These are phyloP conservation scores for Chloroclysta siterata DNA, from an alignment of 2,888 invertebrate genomes.

Conservation along the genomic window DNA sequence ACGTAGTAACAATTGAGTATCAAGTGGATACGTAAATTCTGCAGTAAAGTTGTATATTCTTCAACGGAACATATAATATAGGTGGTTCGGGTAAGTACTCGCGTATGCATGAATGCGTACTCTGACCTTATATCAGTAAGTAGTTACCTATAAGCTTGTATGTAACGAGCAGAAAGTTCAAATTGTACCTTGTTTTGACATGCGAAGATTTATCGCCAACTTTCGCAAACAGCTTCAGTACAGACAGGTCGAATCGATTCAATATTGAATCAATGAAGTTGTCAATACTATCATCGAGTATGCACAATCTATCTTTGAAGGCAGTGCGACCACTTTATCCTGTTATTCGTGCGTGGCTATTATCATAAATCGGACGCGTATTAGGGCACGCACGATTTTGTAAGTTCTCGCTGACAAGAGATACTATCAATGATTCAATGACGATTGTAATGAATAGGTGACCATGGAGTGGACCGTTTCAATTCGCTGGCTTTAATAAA, in stretches of 20 bases:
- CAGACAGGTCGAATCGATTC: slow-evolving; percentile 39
- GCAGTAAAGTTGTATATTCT: slow-evolving; percentile 5
- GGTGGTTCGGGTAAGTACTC: slow-evolving; percentile 6
- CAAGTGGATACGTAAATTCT: background rate
- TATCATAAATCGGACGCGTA: slow-evolving; percentile 44
- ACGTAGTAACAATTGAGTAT: slow-evolving; percentile 7
- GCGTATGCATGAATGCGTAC: slow-evolving; percentile 10
- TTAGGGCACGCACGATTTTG: slow-evolving; percentile 46
- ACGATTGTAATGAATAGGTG: slow-evolving; percentile 60
- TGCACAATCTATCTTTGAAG: slow-evolving; percentile 36
- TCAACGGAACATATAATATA: slow-evolving; percentile 6
- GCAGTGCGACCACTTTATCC: slow-evolving; percentile 38
- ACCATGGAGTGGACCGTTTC: slow-evolving; percentile 53
- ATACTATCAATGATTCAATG: slow-evolving; percentile 56
- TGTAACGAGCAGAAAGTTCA: slow-evolving; percentile 27
- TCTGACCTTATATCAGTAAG: slow-evolving; percentile 21
- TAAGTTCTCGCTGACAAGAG: slow-evolving; percentile 54
- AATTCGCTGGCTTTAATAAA: slow-evolving; percentile 43
- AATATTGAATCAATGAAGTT: slow-evolving; percentile 45
- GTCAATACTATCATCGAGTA: slow-evolving; percentile 38
- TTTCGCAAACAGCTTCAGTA: slow-evolving; percentile 39
- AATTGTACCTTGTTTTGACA: slow-evolving; percentile 39
- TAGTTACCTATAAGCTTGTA: slow-evolving; percentile 9
- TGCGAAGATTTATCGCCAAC: slow-evolving; percentile 42
- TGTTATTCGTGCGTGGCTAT: slow-evolving; percentile 43